phyloP scores from a whole-genome alignment of 1,140 invertebrate species.

The Penaeus chinensis region DNA sequence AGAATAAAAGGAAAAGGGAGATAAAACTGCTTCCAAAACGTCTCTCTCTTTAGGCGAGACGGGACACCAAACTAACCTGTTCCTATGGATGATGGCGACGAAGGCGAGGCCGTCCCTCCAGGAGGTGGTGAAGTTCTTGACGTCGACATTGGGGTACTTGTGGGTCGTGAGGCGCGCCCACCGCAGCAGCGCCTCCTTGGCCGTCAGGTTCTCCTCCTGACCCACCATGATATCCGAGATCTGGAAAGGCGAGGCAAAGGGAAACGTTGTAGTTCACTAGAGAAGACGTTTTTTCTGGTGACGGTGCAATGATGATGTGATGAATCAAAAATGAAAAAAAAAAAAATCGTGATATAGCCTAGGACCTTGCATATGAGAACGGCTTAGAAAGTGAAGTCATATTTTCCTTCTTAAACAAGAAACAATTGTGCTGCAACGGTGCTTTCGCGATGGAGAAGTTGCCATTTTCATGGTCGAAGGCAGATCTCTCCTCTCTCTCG shows the following conservation, averaged over 20 bases:
- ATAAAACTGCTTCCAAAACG: neutral
- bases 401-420: too few species aligned
- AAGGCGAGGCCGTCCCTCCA: constrained; percentile 99
- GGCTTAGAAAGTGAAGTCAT: too few species aligned
- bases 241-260: constrained; percentile 74
- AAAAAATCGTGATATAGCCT: too few species aligned
- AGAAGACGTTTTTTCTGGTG: neutral
- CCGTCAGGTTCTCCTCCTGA: constrained; percentile 92
- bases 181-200: constrained; percentile 92
- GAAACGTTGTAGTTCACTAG: neutral
- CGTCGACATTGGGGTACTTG: constrained; percentile 95
- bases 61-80: constrained; percentile 73
- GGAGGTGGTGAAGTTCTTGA: constrained; percentile 94
- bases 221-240: constrained; percentile 98
- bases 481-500: too few species aligned
- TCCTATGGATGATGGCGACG: constrained; percentile 97
- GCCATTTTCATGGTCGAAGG: too few species aligned
- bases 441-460: too few species aligned
- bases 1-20: constrained; percentile 6
- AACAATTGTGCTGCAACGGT: too few species aligned
- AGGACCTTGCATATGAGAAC: too few species aligned
- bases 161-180: constrained; percentile 96
- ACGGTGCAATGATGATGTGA: neutral
- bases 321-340: too few species aligned
- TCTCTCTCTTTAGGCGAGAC: neutral